Base-by-base conservation (phyloP, 2,888 invertebrate genomes). In the Himalopsyche japonica region DNA sequence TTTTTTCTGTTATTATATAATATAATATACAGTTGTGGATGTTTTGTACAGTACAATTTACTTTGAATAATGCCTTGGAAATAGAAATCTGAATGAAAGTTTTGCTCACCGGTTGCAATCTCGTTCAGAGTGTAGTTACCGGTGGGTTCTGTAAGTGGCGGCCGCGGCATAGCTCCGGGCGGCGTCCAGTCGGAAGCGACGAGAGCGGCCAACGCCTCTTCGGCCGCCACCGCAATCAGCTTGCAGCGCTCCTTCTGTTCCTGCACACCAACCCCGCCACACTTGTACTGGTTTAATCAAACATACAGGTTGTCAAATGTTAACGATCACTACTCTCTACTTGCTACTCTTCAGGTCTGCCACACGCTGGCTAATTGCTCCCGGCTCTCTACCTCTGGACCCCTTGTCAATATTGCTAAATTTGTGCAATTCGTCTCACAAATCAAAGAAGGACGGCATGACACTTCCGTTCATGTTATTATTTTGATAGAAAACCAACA, bases 61-160 rank as follows among this genome's bases (percentile, higher is more conserved):
- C 37, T 37, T 37, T 37, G 7, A 43, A 43, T 30, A 15, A 15
- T 12, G 0, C 20, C 20, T 1, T 30, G 15, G 47, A 47, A 48
- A 30, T 43, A 15, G 37, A 43, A 43, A 43, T 43, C 10, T 15
- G 43, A 4, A 0, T 43, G 7, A 32, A 81, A 34, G 34, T 32
- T 27, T 8, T 4, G 10, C 30, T 90, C 89, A 90, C 92, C 91
- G 87, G 91, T 91, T 78, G 91, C 90, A 81, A 91, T 90, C 88
- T 93, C 93, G 83, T 91, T 92, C 79, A 93, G 90, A 88, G 90
- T 92, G 87, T 93, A 92, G n/a, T 92, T 90, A 87, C 93, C 92
- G 83, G 93, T 85, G 18, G 84, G 81, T 27, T 80, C 79, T 89
- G 84, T 90, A n/a, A 82, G 76, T 10, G 76, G 37, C 81, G 64